Conservation (phyloP, 1,140 invertebrate species). For the Helicoverpa armigera region DNA sequence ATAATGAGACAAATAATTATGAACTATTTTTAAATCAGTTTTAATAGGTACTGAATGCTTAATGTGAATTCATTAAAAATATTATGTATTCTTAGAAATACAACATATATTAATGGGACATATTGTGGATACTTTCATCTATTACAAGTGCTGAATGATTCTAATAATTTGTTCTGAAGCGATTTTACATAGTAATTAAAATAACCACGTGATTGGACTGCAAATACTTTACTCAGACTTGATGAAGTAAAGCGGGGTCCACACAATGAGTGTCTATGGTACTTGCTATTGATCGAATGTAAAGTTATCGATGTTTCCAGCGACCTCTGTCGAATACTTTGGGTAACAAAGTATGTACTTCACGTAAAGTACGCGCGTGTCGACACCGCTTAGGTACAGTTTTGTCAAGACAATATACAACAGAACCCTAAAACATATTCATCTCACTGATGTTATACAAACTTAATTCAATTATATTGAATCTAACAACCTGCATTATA, state of each 20-base stretch:
- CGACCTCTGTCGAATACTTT: not conserved
- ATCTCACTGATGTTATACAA: constrained; percentile 12
- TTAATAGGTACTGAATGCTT: constrained; percentile 85
- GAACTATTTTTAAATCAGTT: constrained; percentile 81
- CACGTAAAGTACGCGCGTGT: constrained; percentile 1
- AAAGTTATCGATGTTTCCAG: not conserved
- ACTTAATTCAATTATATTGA: constrained; percentile 41
- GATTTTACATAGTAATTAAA: constrained; percentile 42
- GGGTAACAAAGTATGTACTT: not conserved
- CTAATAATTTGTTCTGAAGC: constrained; percentile 58
- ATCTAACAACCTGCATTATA: not conserved
- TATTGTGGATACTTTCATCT: constrained; percentile 71
- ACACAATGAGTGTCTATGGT: constrained; percentile 22
- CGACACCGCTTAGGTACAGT: constrained; percentile 56
- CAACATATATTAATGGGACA: constrained; percentile 70
- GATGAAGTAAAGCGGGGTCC: constrained; percentile 49
- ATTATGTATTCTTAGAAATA: constrained; percentile 79
- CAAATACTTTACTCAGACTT: constrained; percentile 74
- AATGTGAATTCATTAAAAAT: constrained; percentile 84
- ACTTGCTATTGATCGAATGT: not conserved
- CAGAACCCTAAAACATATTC: constrained; percentile 27
- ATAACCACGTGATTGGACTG: constrained; percentile 48
- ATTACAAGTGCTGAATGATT: constrained; percentile 72
- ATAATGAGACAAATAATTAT: constrained; percentile 60
- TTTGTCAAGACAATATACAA: constrained; percentile 74